Evolutionary conservation across 2,113 vertebrate genomes (phyloP).

Genomic region (Noturus placidus): DNA sequence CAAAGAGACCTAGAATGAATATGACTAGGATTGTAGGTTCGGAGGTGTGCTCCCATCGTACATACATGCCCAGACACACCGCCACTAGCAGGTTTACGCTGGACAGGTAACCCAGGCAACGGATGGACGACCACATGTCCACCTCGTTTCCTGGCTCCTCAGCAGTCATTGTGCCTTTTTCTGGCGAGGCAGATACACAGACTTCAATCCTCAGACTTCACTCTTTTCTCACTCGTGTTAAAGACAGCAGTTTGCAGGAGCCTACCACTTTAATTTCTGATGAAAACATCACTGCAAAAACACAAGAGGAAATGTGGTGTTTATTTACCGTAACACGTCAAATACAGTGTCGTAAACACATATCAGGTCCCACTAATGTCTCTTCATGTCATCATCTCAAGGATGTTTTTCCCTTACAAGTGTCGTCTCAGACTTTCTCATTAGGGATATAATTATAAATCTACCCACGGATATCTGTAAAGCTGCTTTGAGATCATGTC

Average conservation of each 20-base stretch:
- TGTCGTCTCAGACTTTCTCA: neutral
- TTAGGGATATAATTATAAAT: neutral
- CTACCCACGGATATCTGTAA: neutral
- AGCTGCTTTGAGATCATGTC: neutral
- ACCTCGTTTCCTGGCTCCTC: constrained; percentile 82
- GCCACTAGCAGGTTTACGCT: constrained; percentile 87
- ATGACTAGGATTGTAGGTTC: constrained; percentile 91
- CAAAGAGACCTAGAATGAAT: constrained; percentile 94
- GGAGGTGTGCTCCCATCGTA: constrained; percentile 91
- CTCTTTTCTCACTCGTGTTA: neutral
- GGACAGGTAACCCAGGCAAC: constrained; percentile 91
- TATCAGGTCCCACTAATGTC: neutral
- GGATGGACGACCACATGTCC: constrained; percentile 87
- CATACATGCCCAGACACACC: constrained; percentile 91
- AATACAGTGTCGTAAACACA: neutral
- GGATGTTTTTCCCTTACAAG: neutral
- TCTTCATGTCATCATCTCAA: neutral
- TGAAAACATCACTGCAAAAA: constrained; percentile 15
- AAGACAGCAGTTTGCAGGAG: neutral
- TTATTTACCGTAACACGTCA: neutral
- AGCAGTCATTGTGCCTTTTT: constrained; percentile 79
- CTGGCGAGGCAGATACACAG: constrained; percentile 59
- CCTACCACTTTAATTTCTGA: neutral
- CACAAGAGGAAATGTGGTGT: neutral
- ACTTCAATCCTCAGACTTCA: neutral